Percentiles rank a stretch among this genome's conserved stretches.
phyloP scores from a whole-genome alignment of 1,140 invertebrate genomes.

The Cotesia chilonis region DNA sequence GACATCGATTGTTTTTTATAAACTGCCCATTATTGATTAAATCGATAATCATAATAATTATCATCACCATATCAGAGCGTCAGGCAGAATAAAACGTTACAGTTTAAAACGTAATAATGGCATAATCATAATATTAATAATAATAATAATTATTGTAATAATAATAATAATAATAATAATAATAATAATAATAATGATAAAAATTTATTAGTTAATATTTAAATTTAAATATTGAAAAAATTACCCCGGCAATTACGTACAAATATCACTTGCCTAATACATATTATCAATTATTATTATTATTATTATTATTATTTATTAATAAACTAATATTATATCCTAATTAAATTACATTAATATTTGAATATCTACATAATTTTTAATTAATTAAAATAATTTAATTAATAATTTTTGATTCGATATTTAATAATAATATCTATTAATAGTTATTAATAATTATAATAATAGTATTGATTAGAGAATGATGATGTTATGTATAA shows the following conservation, averaged over 20 bases:
- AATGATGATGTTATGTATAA: conserved; percentile 44
- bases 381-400: conserved; percentile 19
- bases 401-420: conserved; percentile 36
- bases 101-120: not conserved
- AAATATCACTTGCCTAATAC: conserved; percentile 34
- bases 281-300: not conserved
- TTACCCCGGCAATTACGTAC: conserved; percentile 31
- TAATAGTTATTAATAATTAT: conserved; percentile 21
- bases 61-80: not conserved
- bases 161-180: conserved; percentile 2
- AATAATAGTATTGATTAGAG: conserved; percentile 35
- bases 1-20: conserved; percentile 19
- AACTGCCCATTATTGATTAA: not conserved
- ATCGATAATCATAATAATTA: not conserved
- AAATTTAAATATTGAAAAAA: conserved; percentile 20
- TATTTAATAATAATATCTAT: conserved; percentile 19
- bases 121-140: not conserved
- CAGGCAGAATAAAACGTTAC: conserved; percentile 18
- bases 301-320: conserved; percentile 18
- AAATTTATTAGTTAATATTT: conserved; percentile 4
- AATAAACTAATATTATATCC: conserved; percentile 26
- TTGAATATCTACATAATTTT: conserved; percentile 13
- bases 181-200: not conserved
- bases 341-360: conserved; percentile 15
- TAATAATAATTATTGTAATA: not conserved